phyloP scores from a whole-genome alignment of 2,113 vertebrate species.

The Zosterops lateralis region DNA sequence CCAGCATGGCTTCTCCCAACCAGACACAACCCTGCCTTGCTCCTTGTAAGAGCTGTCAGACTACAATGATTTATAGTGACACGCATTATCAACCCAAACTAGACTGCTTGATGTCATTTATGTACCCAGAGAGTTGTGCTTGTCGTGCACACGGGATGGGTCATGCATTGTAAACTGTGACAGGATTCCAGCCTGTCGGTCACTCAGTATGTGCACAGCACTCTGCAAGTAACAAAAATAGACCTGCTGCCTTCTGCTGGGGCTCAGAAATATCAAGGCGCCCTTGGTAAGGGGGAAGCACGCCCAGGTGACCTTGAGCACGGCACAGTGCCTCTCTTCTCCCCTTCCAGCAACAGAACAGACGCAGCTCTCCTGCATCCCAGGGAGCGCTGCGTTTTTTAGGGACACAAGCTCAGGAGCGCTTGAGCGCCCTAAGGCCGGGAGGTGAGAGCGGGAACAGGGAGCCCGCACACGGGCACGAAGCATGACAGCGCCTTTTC shows the following conservation, averaged over 20 bases:
- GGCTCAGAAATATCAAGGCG: not conserved
- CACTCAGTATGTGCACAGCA: not conserved
- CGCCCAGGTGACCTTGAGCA: slow-evolving; percentile 2
- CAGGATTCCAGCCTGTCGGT: not conserved
- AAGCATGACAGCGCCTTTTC: not conserved
- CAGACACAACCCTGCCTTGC: not conserved
- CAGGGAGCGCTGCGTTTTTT: not conserved
- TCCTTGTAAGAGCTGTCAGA: not conserved
- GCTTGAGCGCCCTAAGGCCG: not conserved
- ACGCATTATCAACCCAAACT: rapidly evolving
- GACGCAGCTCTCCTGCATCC: no score
- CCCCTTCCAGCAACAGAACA: not conserved
- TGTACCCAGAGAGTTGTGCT: not conserved
- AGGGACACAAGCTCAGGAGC: not conserved
- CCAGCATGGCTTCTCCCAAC: not conserved
- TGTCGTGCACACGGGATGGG: not conserved
- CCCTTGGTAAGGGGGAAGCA: not conserved
- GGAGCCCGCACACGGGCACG: not conserved
- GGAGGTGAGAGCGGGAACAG: no score
- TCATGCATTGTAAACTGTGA: not conserved
- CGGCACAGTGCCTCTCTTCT: not conserved
- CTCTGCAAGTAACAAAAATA: not conserved
- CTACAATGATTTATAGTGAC: rapidly evolving
- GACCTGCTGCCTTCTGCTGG: not conserved
- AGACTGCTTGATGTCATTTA: not conserved